Conservation (phyloP, 2,113 vertebrate species). For the Mionectes macconnelli region DNA sequence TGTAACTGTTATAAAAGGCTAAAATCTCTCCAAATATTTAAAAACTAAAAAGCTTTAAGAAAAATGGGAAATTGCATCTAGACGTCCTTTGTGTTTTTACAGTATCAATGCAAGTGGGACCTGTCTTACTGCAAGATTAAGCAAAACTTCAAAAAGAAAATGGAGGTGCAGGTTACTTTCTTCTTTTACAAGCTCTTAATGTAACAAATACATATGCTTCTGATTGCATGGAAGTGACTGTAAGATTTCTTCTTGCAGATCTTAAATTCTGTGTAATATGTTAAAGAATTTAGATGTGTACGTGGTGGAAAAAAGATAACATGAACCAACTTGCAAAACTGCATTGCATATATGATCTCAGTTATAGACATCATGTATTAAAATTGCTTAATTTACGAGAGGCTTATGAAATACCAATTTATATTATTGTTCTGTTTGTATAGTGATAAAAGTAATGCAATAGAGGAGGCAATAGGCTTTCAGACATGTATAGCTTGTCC, state of each 20-base stretch:
- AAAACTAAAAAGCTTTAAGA: neutral
- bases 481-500: neutral
- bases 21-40: neutral
- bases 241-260: neutral
- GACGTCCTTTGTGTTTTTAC: neutral
- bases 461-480: neutral
- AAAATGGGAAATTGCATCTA: neutral
- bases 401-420: neutral
- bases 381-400: neutral
- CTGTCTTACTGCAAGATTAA: neutral
- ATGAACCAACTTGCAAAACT: neutral
- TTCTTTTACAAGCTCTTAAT: neutral
- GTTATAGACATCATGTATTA: neutral
- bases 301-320: neutral
- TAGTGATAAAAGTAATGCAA: neutral
- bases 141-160: neutral
- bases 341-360: neutral
- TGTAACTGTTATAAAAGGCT: neutral
- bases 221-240: neutral
- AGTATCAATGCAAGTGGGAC: neutral
- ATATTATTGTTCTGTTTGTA: neutral
- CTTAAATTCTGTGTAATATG: neutral
- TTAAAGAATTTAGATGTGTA: neutral
- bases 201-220: neutral
- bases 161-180: neutral